These are phyloP conservation scores for Protula sp. DNA, from an alignment of 2,888 invertebrate genomes.

Conservation along the genomic window DNA sequence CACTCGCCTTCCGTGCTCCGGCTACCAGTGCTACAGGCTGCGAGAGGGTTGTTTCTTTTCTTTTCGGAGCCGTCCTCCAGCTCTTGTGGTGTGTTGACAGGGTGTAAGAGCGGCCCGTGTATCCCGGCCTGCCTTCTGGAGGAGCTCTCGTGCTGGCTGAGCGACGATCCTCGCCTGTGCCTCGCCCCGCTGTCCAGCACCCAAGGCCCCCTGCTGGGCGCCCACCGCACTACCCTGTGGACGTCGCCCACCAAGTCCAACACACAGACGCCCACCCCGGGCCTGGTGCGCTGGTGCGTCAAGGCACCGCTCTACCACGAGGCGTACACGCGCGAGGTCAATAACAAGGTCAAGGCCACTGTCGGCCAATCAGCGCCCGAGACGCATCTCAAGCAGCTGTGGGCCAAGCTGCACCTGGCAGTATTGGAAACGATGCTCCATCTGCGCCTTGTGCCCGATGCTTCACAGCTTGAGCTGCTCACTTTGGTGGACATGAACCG, in stretches of 20 bases:
- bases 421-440: conserved; percentile 16
- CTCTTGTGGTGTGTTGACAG: too few relatives aligned
- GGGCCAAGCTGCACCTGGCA: conserved; percentile 18
- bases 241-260: conserved; percentile 25
- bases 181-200: conserved; percentile 17
- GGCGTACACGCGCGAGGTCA: neutral
- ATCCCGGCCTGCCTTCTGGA: too few relatives aligned
- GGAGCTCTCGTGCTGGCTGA: too few relatives aligned
- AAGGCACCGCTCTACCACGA: conserved; percentile 2
- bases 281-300: conserved; percentile 20
- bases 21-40: too few relatives aligned
- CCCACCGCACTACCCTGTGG: conserved; percentile 17
- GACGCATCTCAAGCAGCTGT: conserved; percentile 6
- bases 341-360: neutral
- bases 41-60: too few relatives aligned
- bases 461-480: conserved; percentile 23
- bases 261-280: conserved; percentile 23
- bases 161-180: conserved; percentile 14
- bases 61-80: too few relatives aligned
- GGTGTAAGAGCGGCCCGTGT: too few relatives aligned
- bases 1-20: too few relatives aligned
- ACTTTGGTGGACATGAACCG: conserved; percentile 28
- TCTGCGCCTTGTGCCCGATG: conserved; percentile 18
- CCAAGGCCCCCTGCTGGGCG: conserved; percentile 6
- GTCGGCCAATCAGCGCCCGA: too few relatives aligned